These are phyloP conservation scores for Aepyceros melampus DNA, from an alignment of 2,113 vertebrate genomes.

Conservation along the genomic window DNA sequence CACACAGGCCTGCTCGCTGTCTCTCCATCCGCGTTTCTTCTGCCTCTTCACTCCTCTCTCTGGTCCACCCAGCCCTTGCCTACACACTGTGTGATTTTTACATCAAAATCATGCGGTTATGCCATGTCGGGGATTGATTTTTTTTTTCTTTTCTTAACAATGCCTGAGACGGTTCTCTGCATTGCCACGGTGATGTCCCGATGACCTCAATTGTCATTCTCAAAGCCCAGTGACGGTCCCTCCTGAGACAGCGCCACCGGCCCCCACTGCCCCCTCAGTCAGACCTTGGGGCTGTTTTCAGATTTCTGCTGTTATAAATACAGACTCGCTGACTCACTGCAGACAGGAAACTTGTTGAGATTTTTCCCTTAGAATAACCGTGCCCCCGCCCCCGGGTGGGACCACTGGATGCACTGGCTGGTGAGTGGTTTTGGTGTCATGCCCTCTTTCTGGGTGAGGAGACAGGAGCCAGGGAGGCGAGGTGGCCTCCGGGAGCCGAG, in stretches of 20 bases:
- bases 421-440: no score
- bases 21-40: not conserved
- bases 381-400: not conserved
- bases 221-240: not conserved
- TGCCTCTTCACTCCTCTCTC: not conserved
- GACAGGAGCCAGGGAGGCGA: not conserved
- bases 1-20: no score
- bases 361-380: not conserved
- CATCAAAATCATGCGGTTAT: not conserved
- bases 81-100: not conserved
- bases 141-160: not conserved
- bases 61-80: not conserved
- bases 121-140: not conserved
- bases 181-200: not conserved
- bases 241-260: not conserved
- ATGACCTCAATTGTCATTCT: not conserved
- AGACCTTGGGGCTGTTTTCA: not conserved
- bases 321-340: conserved; percentile 17
- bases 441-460: not conserved
- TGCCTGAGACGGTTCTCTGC: not conserved
- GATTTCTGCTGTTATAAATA: conserved; percentile 44
- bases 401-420: no score
- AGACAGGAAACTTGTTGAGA: not conserved
- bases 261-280: not conserved
- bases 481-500: not conserved